phyloP scores from a whole-genome alignment of 2,888 invertebrate genomes.

The Geotrupes spiniger region DNA sequence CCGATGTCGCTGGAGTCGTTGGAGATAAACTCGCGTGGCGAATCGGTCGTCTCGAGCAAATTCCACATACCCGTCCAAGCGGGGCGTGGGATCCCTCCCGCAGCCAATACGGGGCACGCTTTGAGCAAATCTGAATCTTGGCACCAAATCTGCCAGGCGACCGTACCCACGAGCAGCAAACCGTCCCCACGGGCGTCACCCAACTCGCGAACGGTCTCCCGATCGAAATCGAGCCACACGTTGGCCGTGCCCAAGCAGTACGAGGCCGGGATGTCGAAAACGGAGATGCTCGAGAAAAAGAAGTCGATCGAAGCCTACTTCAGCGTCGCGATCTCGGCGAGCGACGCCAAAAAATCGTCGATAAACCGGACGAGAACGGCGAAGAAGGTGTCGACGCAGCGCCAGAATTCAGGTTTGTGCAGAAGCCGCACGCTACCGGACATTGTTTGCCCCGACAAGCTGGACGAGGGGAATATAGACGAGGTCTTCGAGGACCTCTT shows the following conservation, averaged over 20 bases:
- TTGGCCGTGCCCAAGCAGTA: conserved; percentile 74
- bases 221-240: conserved; percentile 74
- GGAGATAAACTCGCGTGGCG: conserved; percentile 46
- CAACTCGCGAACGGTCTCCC: conserved; percentile 48
- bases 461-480: conserved; percentile 80
- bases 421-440: conserved; percentile 78
- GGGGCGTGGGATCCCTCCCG: background rate
- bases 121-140: conserved; percentile 75
- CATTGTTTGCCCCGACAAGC: conserved; percentile 61
- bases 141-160: conserved; percentile 64
- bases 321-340: conserved; percentile 35
- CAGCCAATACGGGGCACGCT: background rate
- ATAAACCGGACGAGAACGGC: conserved; percentile 53
- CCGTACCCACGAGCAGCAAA: conserved; percentile 36
- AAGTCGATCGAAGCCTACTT: conserved; percentile 74
- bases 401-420: conserved; percentile 53
- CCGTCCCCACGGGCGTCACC: conserved; percentile 50
- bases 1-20: conserved; percentile 28
- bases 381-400: conserved; percentile 51
- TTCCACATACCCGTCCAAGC: conserved; percentile 47
- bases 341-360: conserved; percentile 28
- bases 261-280: conserved; percentile 71
- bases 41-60: conserved; percentile 49
- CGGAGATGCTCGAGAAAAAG: conserved; percentile 67
- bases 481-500: conserved; percentile 86